phyloP scores from a whole-genome alignment of 2,113 vertebrate genomes.

The Ibidorhyncha struthersii region DNA sequence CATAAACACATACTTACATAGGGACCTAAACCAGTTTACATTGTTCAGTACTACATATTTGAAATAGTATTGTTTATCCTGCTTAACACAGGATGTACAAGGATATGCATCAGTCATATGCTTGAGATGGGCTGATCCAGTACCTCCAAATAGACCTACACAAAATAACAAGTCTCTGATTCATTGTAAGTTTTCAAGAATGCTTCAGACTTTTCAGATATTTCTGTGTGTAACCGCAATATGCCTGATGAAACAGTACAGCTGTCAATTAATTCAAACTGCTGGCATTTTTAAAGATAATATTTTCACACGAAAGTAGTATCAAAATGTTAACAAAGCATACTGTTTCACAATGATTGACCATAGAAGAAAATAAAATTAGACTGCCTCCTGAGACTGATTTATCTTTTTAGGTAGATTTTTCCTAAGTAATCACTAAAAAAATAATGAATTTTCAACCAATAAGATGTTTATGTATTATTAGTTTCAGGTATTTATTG shows the following conservation, averaged over 20 bases:
- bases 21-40: not conserved
- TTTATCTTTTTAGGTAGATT: not conserved
- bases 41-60: not conserved
- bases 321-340: not conserved
- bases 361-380: not conserved
- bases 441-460: not conserved
- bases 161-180: not conserved
- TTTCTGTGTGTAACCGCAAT: not conserved
- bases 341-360: not conserved
- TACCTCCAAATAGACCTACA: not conserved
- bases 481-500: not conserved
- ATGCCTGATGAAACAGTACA: not conserved
- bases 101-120: not conserved
- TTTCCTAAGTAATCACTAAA: not conserved
- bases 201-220: not conserved
- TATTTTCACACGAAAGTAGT: not conserved
- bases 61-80: not conserved
- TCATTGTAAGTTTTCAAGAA: not conserved
- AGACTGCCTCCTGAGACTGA: not conserved
- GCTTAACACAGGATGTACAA: not conserved
- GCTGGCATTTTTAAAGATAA: not conserved
- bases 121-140: not conserved
- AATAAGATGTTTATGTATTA: not conserved
- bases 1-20: not conserved
- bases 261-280: not conserved